Conservation (phyloP, 2,113 vertebrate species). For the Paramisgurnus dabryanus region DNA sequence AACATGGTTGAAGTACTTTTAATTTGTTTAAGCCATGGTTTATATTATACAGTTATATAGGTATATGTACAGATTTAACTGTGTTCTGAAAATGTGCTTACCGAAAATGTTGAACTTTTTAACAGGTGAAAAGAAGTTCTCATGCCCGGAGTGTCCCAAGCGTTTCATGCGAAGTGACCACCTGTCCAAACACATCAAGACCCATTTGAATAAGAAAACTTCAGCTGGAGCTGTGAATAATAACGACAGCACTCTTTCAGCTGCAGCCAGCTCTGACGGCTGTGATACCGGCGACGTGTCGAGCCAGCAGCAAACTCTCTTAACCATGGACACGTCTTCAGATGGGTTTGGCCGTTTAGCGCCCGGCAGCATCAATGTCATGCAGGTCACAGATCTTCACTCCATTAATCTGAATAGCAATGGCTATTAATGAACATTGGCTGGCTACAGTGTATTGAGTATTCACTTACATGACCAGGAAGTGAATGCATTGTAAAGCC, state of each 20-base stretch:
- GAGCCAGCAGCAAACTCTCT: conserved; percentile 77
- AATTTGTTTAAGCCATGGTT: too few species aligned
- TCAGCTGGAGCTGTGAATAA: not conserved
- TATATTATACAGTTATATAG: too few species aligned
- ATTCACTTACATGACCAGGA: not conserved
- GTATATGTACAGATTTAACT: too few species aligned
- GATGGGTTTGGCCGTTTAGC: conserved; percentile 89
- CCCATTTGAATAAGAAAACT: conserved; percentile 91
- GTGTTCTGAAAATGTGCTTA: too few species aligned
- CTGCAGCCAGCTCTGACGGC: conserved; percentile 63
- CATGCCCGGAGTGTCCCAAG: conserved; percentile 89
- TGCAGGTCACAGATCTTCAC: conserved; percentile 92
- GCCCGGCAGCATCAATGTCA: conserved; percentile 89
- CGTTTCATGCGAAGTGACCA: conserved; percentile 98
- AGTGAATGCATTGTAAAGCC: not conserved
- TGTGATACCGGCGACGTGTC: conserved; percentile 68
- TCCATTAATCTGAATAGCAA: conserved; percentile 91
- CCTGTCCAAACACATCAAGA: conserved; percentile 95
- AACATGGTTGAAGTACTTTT: too few species aligned
- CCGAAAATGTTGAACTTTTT: not conserved
- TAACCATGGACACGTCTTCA: conserved; percentile 90
- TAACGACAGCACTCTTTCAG: not conserved
- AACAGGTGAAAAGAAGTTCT: conserved; percentile 92
- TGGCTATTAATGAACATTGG: conserved; percentile 78
- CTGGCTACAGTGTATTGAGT: not conserved